Percentiles rank a stretch among this genome's conserved stretches.
Conservation (phyloP, 2,888 invertebrate genomes). For the Capitulum mitella region DNA sequence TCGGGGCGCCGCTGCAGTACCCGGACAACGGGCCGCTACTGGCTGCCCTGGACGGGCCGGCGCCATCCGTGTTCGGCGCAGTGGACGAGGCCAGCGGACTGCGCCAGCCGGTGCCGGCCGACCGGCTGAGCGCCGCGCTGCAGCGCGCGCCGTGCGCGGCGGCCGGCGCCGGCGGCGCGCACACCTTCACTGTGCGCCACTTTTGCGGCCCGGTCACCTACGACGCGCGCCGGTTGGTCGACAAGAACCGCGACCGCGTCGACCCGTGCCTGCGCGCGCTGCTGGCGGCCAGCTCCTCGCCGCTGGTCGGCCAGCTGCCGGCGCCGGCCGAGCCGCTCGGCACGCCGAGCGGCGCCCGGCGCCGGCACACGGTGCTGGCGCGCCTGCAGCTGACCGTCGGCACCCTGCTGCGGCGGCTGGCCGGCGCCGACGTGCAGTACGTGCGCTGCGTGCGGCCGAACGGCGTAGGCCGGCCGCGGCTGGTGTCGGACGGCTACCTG, state of each 20-base stretch:
- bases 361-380: constrained; percentile 20
- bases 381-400: not conserved
- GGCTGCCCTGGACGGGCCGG: constrained; percentile 11
- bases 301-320: constrained; percentile 5
- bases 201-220: constrained; percentile 72
- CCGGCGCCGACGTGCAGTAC: constrained; percentile 13
- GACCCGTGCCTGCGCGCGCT: not conserved
- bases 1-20: not conserved
- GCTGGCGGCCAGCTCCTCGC: not conserved
- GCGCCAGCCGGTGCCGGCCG: not conserved
- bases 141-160: not conserved
- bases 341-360: constrained; percentile 4
- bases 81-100: constrained; percentile 6
- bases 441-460: constrained; percentile 21
- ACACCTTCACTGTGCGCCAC: constrained; percentile 61
- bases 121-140: not conserved
- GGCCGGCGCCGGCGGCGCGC: not conserved
- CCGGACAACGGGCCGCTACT: not conserved
- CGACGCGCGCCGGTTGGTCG: constrained; percentile 65
- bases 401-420: not conserved
- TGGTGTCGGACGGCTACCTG: not conserved
- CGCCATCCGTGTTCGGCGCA: constrained; percentile 10
- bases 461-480: not conserved
- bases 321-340: not conserved
- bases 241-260: constrained; percentile 54